Conservation (phyloP, 2,797 vertebrate species). For the Oryzias dopingdopingensis region DNA sequence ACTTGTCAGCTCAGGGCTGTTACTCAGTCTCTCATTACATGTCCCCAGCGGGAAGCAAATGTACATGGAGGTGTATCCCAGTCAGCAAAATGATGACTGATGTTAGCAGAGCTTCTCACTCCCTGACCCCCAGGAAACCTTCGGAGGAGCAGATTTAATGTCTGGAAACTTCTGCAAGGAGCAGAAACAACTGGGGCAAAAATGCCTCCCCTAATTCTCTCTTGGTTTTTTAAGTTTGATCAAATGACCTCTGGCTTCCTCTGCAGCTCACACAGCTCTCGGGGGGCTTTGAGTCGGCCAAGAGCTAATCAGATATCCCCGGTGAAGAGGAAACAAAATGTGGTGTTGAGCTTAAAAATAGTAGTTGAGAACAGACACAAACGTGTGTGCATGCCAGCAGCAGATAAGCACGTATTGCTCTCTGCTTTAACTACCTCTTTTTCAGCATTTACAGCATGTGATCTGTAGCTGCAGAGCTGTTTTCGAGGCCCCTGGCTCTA, state of each 20-base stretch:
- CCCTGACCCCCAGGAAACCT: neutral
- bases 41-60: slow-evolving; percentile 27
- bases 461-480: slow-evolving; percentile 45
- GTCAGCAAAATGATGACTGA: slow-evolving; percentile 19
- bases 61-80: slow-evolving; percentile 10
- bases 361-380: slow-evolving; percentile 6
- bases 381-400: neutral
- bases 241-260: slow-evolving; percentile 60
- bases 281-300: slow-evolving; percentile 21
- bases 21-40: slow-evolving; percentile 36
- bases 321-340: slow-evolving; percentile 2
- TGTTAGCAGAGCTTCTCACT: slow-evolving; percentile 10
- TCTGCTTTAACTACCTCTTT: slow-evolving; percentile 60
- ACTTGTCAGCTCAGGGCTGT: slow-evolving; percentile 31
- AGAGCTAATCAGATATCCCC: slow-evolving; percentile 34
- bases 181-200: neutral
- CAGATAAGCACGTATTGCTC: slow-evolving; percentile 27
- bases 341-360: slow-evolving; percentile 7
- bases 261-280: slow-evolving; percentile 28
- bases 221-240: slow-evolving; percentile 30
- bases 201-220: slow-evolving; percentile 22
- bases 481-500: slow-evolving; percentile 32
- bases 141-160: neutral
- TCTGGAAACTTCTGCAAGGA: neutral
- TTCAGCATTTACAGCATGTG: slow-evolving; percentile 60